phyloP scores from a whole-genome alignment of 2,888 invertebrate species.

The Boloria euphrosyne region DNA sequence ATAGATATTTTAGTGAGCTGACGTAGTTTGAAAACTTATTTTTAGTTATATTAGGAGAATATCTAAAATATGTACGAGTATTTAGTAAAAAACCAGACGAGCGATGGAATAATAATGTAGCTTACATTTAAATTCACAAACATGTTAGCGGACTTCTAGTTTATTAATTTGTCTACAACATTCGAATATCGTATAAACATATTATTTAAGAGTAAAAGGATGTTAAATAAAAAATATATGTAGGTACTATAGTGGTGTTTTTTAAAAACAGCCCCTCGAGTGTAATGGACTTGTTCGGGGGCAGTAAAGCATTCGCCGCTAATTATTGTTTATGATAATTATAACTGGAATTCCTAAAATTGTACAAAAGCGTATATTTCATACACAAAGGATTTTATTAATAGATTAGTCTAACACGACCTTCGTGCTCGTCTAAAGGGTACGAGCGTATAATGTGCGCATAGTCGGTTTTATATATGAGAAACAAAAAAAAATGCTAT shows the following conservation, averaged over 20 bases:
- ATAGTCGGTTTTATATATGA: neutral
- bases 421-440: slow-evolving; percentile 14
- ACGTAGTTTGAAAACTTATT: slow-evolving; percentile 11
- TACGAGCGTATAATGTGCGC: slow-evolving; percentile 5
- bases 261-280: slow-evolving; percentile 8
- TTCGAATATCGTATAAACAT: neutral
- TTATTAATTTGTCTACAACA: no score
- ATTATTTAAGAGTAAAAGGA: slow-evolving; percentile 5
- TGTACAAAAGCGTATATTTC: slow-evolving; percentile 10
- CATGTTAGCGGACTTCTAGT: no score
- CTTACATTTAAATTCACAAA: no score
- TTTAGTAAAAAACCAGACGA: no score
- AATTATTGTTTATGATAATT: slow-evolving; percentile 37
- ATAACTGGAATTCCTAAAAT: slow-evolving; percentile 24
- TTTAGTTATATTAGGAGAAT: slow-evolving; percentile 7
- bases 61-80: neutral
- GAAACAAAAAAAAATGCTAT: slow-evolving; percentile 14
- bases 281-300: slow-evolving; percentile 15
- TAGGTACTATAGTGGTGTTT: slow-evolving; percentile 12
- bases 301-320: slow-evolving; percentile 16
- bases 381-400: slow-evolving; percentile 14
- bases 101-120: no score
- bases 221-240: slow-evolving; percentile 2
- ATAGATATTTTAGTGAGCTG: slow-evolving; percentile 13
- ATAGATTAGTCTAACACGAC: slow-evolving; percentile 21